These are phyloP conservation scores for Noctua comes DNA, from an alignment of 2,888 invertebrate genomes.

Conservation along the genomic window DNA sequence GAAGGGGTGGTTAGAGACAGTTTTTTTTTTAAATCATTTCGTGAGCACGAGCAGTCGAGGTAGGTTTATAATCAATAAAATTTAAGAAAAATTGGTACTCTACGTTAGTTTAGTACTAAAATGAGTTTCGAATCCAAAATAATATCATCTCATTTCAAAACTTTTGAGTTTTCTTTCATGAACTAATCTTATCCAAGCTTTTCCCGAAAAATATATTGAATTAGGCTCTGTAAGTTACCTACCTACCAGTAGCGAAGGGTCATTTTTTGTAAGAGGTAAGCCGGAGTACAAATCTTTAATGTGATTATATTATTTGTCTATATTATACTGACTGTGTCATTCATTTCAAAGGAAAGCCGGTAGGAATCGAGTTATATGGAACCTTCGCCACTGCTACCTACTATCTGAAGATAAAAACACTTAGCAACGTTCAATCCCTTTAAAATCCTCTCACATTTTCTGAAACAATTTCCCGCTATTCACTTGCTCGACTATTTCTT, in stretches of 20 bases:
- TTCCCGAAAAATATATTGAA: conserved; percentile 6
- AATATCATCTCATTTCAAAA: background rate
- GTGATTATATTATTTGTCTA: too few relatives aligned
- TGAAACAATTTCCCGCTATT: conserved; percentile 24
- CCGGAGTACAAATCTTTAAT: too few relatives aligned
- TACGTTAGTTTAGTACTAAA: background rate
- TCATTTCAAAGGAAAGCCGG: too few relatives aligned
- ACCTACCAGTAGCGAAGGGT: too few relatives aligned
- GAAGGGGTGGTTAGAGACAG: background rate
- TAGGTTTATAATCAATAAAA: too few relatives aligned
- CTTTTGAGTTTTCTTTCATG: background rate
- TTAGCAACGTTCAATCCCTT: conserved; percentile 6
- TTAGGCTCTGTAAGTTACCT: background rate
- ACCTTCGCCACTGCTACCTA: too few relatives aligned
- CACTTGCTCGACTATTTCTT: conserved; percentile 37
- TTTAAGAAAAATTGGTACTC: background rate
- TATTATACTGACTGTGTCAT: too few relatives aligned
- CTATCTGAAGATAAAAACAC: conserved; percentile 6
- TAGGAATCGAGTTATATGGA: too few relatives aligned
- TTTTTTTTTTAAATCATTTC: too few relatives aligned
- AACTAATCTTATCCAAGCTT: background rate
- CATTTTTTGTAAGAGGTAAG: too few relatives aligned
- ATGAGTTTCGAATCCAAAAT: background rate
- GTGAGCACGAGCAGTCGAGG: too few relatives aligned
- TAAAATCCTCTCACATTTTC: conserved; percentile 22